Evolutionary conservation across 2,888 invertebrate species (phyloP), one percentile per base, ranked within the genome.

Genomic region (Cephus pulcher): DNA sequence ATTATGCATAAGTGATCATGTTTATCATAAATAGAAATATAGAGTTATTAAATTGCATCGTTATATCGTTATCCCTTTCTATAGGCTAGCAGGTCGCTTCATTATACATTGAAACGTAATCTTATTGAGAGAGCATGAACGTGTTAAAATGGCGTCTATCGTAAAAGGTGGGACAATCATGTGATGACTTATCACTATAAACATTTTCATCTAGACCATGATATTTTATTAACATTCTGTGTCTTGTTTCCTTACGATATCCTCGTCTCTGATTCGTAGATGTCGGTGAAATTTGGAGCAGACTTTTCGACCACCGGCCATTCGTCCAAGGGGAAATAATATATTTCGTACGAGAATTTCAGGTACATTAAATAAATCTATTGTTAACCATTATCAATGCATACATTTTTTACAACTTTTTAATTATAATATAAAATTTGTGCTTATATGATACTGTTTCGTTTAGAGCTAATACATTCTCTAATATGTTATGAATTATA

Each of bases 281-380:
- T 93, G 93, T 95, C 85, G 95, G 95, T 82, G 96, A 96, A 92
- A 95, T 97, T 90, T 97, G 97, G 95, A 94, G 95, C 86, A 94
- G 97, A 89, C 93, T 98, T 80, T 96, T 98, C 92, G 97, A 98
- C 92, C 98, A 98, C 89, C 94, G 95, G 82, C 96, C 96, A 68
- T 97, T 97, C 90, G 91, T 97, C 80, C 96, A 95, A 92, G 97
- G 97, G 78, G 98, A 98, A 94, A 95, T 97, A 83, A 95, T 95
- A 84, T 95, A 94, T 91, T 95, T 96, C 92, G 91, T 97, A 9
- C 95, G 95, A 84, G 97, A 97, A 91, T 97, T 97, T 92, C 97
- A 98, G 94, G 97, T 96, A 35, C 11, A 6, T 68, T 56, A 23
- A 56, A 40, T 40, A 40, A 40, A 56, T 23, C 2, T 56, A 23